Conservation (phyloP, 2,113 vertebrate genomes). For the Syngnathus scovelli region DNA sequence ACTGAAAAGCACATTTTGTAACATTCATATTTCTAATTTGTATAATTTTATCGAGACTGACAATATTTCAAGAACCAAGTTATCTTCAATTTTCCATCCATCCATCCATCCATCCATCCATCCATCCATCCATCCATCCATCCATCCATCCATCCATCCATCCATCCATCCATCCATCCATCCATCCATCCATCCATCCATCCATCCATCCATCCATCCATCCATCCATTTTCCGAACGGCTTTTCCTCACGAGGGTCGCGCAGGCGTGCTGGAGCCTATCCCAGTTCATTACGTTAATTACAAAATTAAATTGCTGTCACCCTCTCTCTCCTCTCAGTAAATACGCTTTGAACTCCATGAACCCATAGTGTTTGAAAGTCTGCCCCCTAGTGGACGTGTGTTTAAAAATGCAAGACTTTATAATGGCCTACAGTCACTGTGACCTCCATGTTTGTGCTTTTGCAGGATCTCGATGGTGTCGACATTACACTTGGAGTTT, state of each 20-base stretch:
- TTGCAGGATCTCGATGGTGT: slow-evolving; percentile 87
- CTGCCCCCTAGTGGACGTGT: slow-evolving; percentile 45
- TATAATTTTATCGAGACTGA: background rate
- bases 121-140: too few relatives aligned
- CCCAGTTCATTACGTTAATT: slow-evolving; percentile 33
- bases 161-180: too few relatives aligned
- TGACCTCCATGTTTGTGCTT: slow-evolving; percentile 1
- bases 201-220: too few relatives aligned
- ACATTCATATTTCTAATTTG: background rate
- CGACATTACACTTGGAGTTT: slow-evolving; percentile 92
- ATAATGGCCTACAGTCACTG: background rate
- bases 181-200: too few relatives aligned
- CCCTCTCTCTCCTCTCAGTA: background rate
- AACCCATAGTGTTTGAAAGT: slow-evolving; percentile 3
- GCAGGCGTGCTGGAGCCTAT: too few relatives aligned
- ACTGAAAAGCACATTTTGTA: background rate
- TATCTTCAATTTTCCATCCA: too few relatives aligned
- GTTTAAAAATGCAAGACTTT: slow-evolving; percentile 17
- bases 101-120: too few relatives aligned
- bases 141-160: too few relatives aligned
- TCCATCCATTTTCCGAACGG: too few relatives aligned
- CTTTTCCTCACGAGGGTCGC: too few relatives aligned
- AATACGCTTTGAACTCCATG: slow-evolving; percentile 34
- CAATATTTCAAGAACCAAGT: background rate
- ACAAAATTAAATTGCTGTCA: slow-evolving; percentile 33